A percentile compares a stretch with the other conserved stretches of the same genome.
Conservation (phyloP, 1,140 invertebrate species). For the Daktulosphaira vitifoliae region DNA sequence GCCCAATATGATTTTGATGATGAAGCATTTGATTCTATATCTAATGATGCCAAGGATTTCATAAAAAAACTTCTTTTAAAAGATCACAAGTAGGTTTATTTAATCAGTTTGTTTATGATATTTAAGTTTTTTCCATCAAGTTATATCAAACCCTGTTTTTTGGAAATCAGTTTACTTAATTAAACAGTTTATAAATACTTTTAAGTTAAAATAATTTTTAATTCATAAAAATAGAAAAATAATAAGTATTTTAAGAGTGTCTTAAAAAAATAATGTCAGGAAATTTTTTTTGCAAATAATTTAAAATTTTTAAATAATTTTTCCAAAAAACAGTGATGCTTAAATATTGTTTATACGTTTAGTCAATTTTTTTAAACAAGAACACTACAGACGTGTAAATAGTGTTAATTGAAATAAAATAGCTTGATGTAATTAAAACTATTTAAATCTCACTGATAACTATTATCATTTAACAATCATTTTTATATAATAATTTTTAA, state of each 20-base stretch:
- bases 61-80: slow-evolving; percentile 79
- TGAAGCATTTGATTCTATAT: slow-evolving; percentile 85
- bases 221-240: too few relatives aligned
- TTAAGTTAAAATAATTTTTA: neutral
- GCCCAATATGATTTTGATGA: slow-evolving; percentile 94
- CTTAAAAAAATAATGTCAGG: too few relatives aligned
- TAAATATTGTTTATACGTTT: too few relatives aligned
- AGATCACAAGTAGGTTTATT: slow-evolving; percentile 72
- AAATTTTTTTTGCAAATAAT: too few relatives aligned
- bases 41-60: slow-evolving; percentile 86
- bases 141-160: neutral
- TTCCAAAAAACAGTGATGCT: too few relatives aligned
- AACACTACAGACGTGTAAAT: too few relatives aligned
- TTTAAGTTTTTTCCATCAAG: neutral
- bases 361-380: too few relatives aligned
- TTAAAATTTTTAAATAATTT: too few relatives aligned
- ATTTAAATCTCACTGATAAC: slow-evolving; percentile 20
- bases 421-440: too few relatives aligned
- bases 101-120: neutral
- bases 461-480: neutral
- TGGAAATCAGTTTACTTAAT: neutral
- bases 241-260: too few relatives aligned
- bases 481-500: too few relatives aligned
- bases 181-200: neutral
- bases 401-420: too few relatives aligned